A percentile compares a stretch with the other conserved stretches of the same genome.
Evolutionary conservation across 2,797 vertebrate genomes (phyloP).

Genomic region (Hippoglossus hippoglossus): DNA sequence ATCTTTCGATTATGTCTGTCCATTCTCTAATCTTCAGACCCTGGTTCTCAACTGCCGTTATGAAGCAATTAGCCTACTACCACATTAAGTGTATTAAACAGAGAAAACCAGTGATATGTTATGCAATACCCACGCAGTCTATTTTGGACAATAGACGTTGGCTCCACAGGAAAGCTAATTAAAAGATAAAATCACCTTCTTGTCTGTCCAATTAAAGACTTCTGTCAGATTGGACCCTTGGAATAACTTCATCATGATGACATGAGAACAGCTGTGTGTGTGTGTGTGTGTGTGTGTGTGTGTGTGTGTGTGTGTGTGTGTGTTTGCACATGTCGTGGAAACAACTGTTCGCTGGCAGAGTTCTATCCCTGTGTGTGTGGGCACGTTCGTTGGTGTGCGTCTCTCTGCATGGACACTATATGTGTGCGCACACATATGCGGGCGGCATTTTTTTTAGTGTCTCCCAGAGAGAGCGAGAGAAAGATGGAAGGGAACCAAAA

Average conservation of each 20-base stretch:
- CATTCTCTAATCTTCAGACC: conserved; percentile 50
- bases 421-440: conserved; percentile 36
- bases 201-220: conserved; percentile 79
- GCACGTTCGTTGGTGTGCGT: neutral
- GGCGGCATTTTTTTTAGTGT: conserved; percentile 15
- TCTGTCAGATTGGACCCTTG: conserved; percentile 74
- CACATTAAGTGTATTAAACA: conserved; percentile 71
- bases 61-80: conserved; percentile 77
- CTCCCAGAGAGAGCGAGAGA: conserved; percentile 42
- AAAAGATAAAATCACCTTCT: conserved; percentile 83
- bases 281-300: conserved; percentile 11
- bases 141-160: conserved; percentile 77
- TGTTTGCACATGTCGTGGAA: conserved; percentile 24
- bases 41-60: conserved; percentile 50
- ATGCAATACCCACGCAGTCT: conserved; percentile 76
- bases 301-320: conserved; percentile 14
- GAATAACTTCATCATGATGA: conserved; percentile 77
- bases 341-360: conserved; percentile 27
- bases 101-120: conserved; percentile 67
- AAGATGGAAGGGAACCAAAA: conserved; percentile 56
- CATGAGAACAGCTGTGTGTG: conserved; percentile 52
- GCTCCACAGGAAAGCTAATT: conserved; percentile 79
- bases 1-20: conserved; percentile 46
- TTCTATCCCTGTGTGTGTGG: conserved; percentile 9
- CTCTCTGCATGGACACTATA: conserved; percentile 5